Evolutionary conservation across 2,797 vertebrate species (phyloP).

Genomic region (Pangasius mekongensis): DNA sequence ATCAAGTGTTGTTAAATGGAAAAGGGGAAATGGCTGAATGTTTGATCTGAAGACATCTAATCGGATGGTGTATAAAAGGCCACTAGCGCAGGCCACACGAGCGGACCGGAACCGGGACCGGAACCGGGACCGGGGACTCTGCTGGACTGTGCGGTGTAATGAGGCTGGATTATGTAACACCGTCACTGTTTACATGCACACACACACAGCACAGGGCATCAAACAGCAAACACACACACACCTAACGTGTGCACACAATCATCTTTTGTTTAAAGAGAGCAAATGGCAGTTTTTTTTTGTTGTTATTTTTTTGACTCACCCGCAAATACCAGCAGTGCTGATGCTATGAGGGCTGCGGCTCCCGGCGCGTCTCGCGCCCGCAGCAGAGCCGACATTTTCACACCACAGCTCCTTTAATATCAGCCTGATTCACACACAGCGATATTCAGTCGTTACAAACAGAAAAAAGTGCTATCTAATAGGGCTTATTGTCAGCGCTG

Average conservation of each 20-base stretch:
- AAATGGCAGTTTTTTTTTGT: too few relatives aligned
- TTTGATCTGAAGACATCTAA: background rate
- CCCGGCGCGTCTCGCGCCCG: slow-evolving; percentile 38
- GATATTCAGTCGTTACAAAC: slow-evolving; percentile 15
- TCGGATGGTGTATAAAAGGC: background rate
- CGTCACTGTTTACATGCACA: background rate
- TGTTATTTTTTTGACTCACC: slow-evolving; percentile 55
- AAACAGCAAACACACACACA: background rate
- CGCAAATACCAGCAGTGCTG: slow-evolving; percentile 56
- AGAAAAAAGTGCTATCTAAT: slow-evolving; percentile 36
- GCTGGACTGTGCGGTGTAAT: too few relatives aligned
- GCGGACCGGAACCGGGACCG: too few relatives aligned
- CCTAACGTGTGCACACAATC: background rate
- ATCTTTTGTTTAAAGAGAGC: background rate
- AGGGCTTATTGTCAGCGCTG: slow-evolving; percentile 54
- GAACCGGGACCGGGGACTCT: too few relatives aligned
- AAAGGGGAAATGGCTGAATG: background rate
- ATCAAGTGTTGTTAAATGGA: background rate
- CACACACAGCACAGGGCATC: background rate
- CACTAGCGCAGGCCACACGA: too few relatives aligned
- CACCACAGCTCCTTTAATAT: slow-evolving; percentile 10
- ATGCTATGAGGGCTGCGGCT: slow-evolving; percentile 44
- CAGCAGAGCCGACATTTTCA: slow-evolving; percentile 52
- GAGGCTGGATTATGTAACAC: background rate
- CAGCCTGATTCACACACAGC: background rate